These are phyloP conservation scores for Drosophila yakuba DNA, from an alignment of 1,140 invertebrate genomes.

Conservation along the genomic window DNA sequence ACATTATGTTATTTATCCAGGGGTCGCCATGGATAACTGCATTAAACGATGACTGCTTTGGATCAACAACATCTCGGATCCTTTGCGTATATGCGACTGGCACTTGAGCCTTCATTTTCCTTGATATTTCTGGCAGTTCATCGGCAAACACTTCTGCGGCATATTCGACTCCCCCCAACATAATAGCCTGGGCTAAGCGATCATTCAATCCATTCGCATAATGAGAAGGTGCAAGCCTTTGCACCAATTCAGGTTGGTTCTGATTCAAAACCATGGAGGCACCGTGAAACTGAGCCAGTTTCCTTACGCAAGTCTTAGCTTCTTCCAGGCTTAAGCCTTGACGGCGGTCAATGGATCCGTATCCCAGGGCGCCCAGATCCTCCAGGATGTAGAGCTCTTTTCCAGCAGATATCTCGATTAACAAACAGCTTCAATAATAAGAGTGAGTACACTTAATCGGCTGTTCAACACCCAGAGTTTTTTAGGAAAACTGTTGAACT, in stretches of 20 bases:
- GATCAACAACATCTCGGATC: slow-evolving; percentile 44
- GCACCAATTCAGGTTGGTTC: slow-evolving; percentile 34
- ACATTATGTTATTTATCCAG: slow-evolving; percentile 89
- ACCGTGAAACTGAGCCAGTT: slow-evolving; percentile 71
- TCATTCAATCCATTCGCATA: slow-evolving; percentile 37
- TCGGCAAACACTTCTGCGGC: slow-evolving; percentile 71
- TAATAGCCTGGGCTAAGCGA: slow-evolving; percentile 17
- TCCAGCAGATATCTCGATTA: slow-evolving; percentile 22
- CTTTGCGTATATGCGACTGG: slow-evolving; percentile 24
- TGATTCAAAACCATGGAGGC: slow-evolving; percentile 62
- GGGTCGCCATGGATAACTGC: slow-evolving; percentile 88
- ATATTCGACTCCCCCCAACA: slow-evolving; percentile 58
- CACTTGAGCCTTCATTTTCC: slow-evolving; percentile 76
- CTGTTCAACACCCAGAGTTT: neutral
- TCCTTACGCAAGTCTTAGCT: slow-evolving; percentile 50
- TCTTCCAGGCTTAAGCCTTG: slow-evolving; percentile 44
- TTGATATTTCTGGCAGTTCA: slow-evolving; percentile 80
- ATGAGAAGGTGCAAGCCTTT: slow-evolving; percentile 35
- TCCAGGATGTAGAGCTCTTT: slow-evolving; percentile 67
- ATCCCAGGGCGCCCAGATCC: slow-evolving; percentile 54
- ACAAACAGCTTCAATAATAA: slow-evolving; percentile 33
- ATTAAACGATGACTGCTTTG: slow-evolving; percentile 62
- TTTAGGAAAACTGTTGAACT: neutral
- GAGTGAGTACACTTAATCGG: neutral
- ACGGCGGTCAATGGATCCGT: slow-evolving; percentile 37